Conservation (phyloP, 1,140 invertebrate species). For the Hyposmocoma kahamanoa region DNA sequence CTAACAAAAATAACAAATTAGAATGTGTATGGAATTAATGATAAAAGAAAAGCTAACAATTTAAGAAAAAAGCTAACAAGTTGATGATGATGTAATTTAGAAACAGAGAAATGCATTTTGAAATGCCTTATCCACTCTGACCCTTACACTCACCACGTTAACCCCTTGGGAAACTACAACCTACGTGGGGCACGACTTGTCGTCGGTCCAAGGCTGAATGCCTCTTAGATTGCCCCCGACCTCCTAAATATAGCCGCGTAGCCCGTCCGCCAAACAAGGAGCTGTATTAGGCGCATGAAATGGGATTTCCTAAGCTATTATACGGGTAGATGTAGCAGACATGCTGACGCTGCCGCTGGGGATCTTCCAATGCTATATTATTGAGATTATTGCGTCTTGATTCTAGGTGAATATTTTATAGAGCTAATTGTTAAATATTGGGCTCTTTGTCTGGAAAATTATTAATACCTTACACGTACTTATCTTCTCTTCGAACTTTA, state of each 20-base stretch:
- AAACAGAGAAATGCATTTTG: too few relatives aligned
- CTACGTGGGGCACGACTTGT: constrained; percentile 48
- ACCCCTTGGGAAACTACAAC: constrained; percentile 48
- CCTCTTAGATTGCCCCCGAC: constrained; percentile 64
- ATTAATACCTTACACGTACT: too few relatives aligned
- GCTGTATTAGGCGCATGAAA: constrained; percentile 54
- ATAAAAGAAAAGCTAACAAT: too few relatives aligned
- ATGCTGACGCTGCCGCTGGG: constrained; percentile 42
- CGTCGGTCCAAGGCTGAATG: constrained; percentile 49
- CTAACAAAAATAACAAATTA: too few relatives aligned
- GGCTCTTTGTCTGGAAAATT: too few relatives aligned
- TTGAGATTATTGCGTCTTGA: background rate
- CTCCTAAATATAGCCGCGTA: constrained; percentile 55
- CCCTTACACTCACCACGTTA: constrained; percentile 21
- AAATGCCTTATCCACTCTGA: constrained; percentile 24
- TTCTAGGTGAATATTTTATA: background rate
- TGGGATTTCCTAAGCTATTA: constrained; percentile 54
- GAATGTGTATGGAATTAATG: too few relatives aligned
- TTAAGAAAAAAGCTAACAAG: too few relatives aligned
- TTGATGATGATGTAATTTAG: too few relatives aligned
- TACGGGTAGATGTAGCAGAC: constrained; percentile 15
- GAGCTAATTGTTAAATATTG: background rate
- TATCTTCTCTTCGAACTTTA: too few relatives aligned
- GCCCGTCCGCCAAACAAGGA: constrained; percentile 49
- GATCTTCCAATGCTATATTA: constrained; percentile 54